These are phyloP conservation scores for Xerus rutilus DNA, from an alignment of 2,797 vertebrate genomes.

Conservation along the genomic window DNA sequence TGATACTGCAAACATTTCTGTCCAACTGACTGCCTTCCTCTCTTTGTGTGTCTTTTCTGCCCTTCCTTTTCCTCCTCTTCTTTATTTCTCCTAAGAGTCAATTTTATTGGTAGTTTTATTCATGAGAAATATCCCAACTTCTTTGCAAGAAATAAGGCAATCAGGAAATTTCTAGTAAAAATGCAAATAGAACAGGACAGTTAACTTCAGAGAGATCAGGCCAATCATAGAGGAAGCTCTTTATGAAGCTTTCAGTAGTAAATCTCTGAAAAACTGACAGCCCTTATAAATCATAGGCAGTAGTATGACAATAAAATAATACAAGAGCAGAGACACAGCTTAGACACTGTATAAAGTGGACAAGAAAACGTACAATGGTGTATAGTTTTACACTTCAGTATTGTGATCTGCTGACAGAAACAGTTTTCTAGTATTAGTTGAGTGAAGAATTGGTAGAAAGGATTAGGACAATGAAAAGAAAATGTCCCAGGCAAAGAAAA, in stretches of 20 bases:
- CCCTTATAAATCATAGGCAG: conserved; percentile 58
- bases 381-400: not conserved
- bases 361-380: not conserved
- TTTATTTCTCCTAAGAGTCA: not conserved
- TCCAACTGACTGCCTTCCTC: not conserved
- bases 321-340: not conserved
- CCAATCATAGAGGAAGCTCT: too few species aligned
- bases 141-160: too few species aligned
- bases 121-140: too few species aligned
- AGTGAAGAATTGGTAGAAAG: not conserved
- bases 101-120: too few species aligned
- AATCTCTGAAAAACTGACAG: not conserved
- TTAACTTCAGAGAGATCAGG: too few species aligned
- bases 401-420: conserved; percentile 6
- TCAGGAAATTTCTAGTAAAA: too few species aligned
- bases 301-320: not conserved
- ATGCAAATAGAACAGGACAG: too few species aligned
- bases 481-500: not conserved
- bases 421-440: not conserved
- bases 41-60: not conserved
- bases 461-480: not conserved
- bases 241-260: too few species aligned
- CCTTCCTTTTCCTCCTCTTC: not conserved
- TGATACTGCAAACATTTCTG: not conserved
- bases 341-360: not conserved